Evolutionary conservation across 2,113 vertebrate genomes (phyloP), one percentile per base, ranked within the genome.

Genomic region (Oplegnathus fasciatus): DNA sequence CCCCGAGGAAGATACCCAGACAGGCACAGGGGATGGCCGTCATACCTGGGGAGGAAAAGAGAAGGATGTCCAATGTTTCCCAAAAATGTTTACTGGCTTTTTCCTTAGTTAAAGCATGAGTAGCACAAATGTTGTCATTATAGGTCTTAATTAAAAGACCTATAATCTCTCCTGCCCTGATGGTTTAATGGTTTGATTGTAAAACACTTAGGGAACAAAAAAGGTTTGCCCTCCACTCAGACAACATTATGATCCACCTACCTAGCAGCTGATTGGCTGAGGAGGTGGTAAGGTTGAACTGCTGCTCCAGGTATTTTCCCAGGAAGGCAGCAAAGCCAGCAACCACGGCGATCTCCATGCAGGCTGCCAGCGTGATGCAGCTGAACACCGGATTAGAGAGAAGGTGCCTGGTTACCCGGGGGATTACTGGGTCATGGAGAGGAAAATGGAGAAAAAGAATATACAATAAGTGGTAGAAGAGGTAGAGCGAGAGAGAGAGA

Each of bases 181-280:
- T 69, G 34, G n/a, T 67, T 57, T 18, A 20, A 68, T 18, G 15
- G 30, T 50, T 50, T 50, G 48, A 46, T 17, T 46, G 2, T 64
- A 40, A 24, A 69, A 50, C n/a, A 42, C 18, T 22, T 15, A 10
- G 13, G 32, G 11, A 18, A 65, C 11, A 46, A 67, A 32, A 44
- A 48, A 6, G 3, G 5, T 46, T 50, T 3, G 14, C n/a, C 75
- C 54, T 54, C 34, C 48, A 26, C 58, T 62, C 20, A 20, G 70
- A 40, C 18, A 14, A 4, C 42, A 57, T 26, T 1, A 32, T 24
- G 64, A n/a, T 24, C 20, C 1, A 22, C 91, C 61, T 92, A 96
- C 95, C 95, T 70, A 96, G 89, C 70, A 95, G 94, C 92, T 96
- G 95, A 92, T 96, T 96, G 84, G 95, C 95, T 61, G 95, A 95